phyloP scores from a whole-genome alignment of 1,140 invertebrate genomes.

The Stratiolaelaps scimitus region DNA sequence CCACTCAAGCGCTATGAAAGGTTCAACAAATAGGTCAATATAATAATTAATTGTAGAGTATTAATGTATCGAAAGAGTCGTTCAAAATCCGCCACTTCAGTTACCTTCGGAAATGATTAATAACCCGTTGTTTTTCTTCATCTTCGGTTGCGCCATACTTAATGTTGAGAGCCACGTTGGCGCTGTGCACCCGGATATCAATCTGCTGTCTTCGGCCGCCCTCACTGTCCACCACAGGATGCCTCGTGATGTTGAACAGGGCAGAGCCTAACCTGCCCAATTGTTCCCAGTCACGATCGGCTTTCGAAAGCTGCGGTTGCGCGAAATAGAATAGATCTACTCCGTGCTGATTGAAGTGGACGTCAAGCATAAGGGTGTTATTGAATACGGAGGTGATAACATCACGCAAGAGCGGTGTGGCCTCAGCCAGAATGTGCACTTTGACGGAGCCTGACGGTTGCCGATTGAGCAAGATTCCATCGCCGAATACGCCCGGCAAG shows the following conservation, averaged over 20 bases:
- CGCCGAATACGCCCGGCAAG: conserved; percentile 68
- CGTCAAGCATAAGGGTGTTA: conserved; percentile 68
- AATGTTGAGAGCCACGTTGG: conserved; percentile 43
- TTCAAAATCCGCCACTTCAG: too few species aligned
- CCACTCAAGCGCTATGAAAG: too few species aligned
- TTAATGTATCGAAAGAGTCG: too few species aligned
- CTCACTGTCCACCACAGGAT: conserved; percentile 34
- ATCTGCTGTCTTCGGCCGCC: conserved; percentile 33
- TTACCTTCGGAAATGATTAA: conserved; percentile 55
- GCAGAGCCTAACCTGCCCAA: conserved; percentile 55
- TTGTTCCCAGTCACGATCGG: conserved; percentile 70
- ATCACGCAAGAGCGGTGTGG: conserved; percentile 72
- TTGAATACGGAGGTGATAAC: conserved; percentile 89
- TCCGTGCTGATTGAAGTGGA: conserved; percentile 74
- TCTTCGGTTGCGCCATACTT: conserved; percentile 73
- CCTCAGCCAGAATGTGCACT: conserved; percentile 46
- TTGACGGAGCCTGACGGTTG: conserved; percentile 43
- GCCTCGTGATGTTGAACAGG: conserved; percentile 83
- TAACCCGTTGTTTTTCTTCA: conserved; percentile 67
- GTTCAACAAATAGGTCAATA: too few species aligned
- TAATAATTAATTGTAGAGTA: too few species aligned
- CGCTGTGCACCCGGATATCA: conserved; percentile 42
- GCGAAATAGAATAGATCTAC: conserved; percentile 91
- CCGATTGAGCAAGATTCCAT: conserved; percentile 71
- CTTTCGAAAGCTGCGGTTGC: conserved; percentile 74